Evolutionary conservation across 2,113 vertebrate species (phyloP).

Genomic region (Platichthys stellatus): DNA sequence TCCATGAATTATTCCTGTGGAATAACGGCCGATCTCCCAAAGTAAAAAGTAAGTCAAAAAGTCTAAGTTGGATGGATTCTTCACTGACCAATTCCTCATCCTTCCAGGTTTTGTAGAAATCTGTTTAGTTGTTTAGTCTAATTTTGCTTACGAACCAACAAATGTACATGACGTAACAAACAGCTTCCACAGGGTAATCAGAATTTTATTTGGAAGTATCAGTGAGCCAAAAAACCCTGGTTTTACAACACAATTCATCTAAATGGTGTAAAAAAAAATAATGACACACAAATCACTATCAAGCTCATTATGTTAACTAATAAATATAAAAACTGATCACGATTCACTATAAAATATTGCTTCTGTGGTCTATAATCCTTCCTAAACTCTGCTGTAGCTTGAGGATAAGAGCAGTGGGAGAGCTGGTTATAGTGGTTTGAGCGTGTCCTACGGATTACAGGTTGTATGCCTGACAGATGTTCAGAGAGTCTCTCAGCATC

Average conservation of each 20-base stretch:
- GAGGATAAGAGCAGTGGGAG: conserved; percentile 64
- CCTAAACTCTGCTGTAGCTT: conserved; percentile 35
- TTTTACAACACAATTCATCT: conserved; percentile 62
- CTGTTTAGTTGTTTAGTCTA: no score
- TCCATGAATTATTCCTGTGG: no score
- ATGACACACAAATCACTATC: conserved; percentile 56
- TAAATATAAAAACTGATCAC: conserved; percentile 80
- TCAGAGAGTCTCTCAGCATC: conserved; percentile 97
- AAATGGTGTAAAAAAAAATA: conserved; percentile 62
- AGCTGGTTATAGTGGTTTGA: conserved; percentile 60
- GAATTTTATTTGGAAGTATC: conserved; percentile 66
- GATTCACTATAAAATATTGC: conserved; percentile 82
- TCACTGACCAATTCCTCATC: no score
- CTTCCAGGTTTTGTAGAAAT: no score
- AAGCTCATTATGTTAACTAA: conserved; percentile 69
- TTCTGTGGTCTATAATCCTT: conserved; percentile 66
- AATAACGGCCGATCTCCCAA: no score
- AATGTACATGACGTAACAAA: neutral
- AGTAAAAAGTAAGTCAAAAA: no score
- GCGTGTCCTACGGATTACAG: conserved; percentile 87
- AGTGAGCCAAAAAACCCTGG: conserved; percentile 52
- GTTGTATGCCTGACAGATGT: conserved; percentile 95
- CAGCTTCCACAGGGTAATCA: neutral
- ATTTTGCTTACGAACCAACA: no score
- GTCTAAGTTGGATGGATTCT: no score